A percentile compares a stretch with the other conserved stretches of the same genome.
Evolutionary conservation across 2,888 invertebrate species (phyloP).

Genomic region (Caenorhabditis sp.): DNA sequence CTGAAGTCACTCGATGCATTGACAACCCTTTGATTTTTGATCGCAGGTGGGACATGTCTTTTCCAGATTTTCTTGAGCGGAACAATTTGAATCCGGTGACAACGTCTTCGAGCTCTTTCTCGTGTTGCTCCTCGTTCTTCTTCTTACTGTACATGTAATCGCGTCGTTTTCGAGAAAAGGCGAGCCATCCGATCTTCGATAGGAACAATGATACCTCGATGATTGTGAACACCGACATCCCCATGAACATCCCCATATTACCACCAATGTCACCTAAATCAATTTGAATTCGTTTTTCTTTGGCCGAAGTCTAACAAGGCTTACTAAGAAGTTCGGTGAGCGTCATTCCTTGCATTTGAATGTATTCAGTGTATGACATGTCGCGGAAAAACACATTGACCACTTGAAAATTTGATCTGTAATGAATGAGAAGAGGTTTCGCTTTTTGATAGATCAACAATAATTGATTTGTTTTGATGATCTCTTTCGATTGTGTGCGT

Average conservation of each 20-base stretch:
- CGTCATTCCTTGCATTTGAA: constrained; percentile 59
- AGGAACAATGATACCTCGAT: constrained; percentile 60
- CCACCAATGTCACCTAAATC: constrained; percentile 62
- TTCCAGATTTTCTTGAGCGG: constrained; percentile 36
- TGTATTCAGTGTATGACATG: constrained; percentile 65
- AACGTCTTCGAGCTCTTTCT: constrained; percentile 48
- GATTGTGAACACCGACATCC: constrained; percentile 63
- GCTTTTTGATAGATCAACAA: too few relatives aligned
- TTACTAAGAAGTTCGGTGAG: constrained; percentile 52
- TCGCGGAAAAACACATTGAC: constrained; percentile 67
- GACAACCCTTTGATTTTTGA: constrained; percentile 29
- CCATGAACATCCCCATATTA: constrained; percentile 67
- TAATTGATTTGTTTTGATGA: too few relatives aligned
- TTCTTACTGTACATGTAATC: constrained; percentile 48
- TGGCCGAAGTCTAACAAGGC: not conserved
- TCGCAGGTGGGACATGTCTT: constrained; percentile 39
- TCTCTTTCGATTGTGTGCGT: too few relatives aligned
- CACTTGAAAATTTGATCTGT: constrained; percentile 57
- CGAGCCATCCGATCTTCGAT: constrained; percentile 61
- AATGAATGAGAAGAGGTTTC: too few relatives aligned
- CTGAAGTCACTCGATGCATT: constrained; percentile 33
- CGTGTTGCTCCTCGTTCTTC: constrained; percentile 36
- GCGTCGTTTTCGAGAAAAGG: constrained; percentile 45
- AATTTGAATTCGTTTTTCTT: too few relatives aligned
- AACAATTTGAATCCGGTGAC: constrained; percentile 46